Evolutionary conservation across 2,797 vertebrate species (phyloP), one percentile per base, ranked within the genome.

Genomic region (Limnodromus scolopaceus): DNA sequence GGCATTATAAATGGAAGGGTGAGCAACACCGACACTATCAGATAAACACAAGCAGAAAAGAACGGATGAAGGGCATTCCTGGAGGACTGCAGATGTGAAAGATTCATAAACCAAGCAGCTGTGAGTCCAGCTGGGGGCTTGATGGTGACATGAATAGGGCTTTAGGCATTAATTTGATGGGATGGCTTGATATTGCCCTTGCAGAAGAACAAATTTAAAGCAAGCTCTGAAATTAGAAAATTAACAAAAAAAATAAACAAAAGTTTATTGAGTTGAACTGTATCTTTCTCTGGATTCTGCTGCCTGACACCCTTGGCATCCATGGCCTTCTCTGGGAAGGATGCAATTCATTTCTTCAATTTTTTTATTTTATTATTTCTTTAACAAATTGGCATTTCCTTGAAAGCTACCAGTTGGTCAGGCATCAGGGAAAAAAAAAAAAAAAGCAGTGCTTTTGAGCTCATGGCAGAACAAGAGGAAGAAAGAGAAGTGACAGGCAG

Each of bases 151-250:
- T 19, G 78, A 93, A 75, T 4, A 91, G 64, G 75, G 23, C 57
- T 93, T 68, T 84, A 81, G 92, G 86, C 87, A 95, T 71, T 95
- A 89, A 93, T 92, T 93, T 93, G 81, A 80, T 74, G 75, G 75
- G 86, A 91, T 1, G 30, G 81, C 45, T 87, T 89, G 68, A 38
- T 66, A 72, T 7, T 0, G 12, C 43, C 89, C 92, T 96, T 93
- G 83, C 49, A 80, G 48, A 92, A 77, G n/a, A 94, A 24, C 4
- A 3, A 34, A 78, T 87, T 39, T 91, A 91, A 91, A 91, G 43
- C 41, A 71, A 75, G 30, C 32, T 78, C 82, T n/a, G 36, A 87
- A 95, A 95, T 75, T 30, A 92, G 20, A 93, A 89, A 83, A 72
- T 72, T 30, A 85, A 43, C 41, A 43, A 43, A 43, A 43, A 43